phyloP scores from a whole-genome alignment of 1,140 invertebrate species.

The Drosophila kanapiae region DNA sequence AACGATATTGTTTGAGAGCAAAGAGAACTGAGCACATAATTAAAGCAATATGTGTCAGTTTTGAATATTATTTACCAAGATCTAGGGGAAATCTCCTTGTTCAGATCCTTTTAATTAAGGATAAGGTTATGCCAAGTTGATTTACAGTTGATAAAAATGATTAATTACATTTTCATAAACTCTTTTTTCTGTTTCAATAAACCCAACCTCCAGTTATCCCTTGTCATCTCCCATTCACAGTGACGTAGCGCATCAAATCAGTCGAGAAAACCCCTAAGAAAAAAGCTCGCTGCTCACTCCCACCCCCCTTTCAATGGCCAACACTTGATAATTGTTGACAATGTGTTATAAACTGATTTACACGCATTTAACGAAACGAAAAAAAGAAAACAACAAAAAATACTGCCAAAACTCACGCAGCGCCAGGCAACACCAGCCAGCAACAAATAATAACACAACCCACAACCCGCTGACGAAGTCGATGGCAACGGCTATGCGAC shows the following conservation, averaged over 20 bases:
- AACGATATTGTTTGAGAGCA: neutral
- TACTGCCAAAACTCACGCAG: constrained; percentile 82
- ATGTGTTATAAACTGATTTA: constrained; percentile 84
- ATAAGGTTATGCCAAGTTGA: neutral
- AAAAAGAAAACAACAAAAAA: constrained; percentile 44
- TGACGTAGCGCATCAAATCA: constrained; percentile 22
- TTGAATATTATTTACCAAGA: neutral
- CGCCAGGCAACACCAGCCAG: constrained; percentile 70
- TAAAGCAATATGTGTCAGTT: neutral
- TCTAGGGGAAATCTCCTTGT: neutral
- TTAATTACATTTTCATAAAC: constrained; percentile 1
- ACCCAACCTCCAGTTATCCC: neutral
- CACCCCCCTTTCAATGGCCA: constrained; percentile 23
- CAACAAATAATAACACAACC: constrained; percentile 50
- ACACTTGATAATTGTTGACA: constrained; percentile 82
- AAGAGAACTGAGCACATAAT: neutral
- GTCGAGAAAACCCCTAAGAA: constrained; percentile 6
- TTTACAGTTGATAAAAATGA: neutral
- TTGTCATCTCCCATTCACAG: neutral
- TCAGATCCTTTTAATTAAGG: neutral
- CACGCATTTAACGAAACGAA: constrained; percentile 75
- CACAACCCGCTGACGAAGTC: constrained; percentile 46
- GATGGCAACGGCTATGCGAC: constrained; percentile 36
- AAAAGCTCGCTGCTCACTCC: constrained; percentile 25
- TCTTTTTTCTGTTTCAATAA: neutral